Base-by-base conservation (phyloP, 1,140 invertebrate genomes). In the Cyrtorhinus lividipennis region DNA sequence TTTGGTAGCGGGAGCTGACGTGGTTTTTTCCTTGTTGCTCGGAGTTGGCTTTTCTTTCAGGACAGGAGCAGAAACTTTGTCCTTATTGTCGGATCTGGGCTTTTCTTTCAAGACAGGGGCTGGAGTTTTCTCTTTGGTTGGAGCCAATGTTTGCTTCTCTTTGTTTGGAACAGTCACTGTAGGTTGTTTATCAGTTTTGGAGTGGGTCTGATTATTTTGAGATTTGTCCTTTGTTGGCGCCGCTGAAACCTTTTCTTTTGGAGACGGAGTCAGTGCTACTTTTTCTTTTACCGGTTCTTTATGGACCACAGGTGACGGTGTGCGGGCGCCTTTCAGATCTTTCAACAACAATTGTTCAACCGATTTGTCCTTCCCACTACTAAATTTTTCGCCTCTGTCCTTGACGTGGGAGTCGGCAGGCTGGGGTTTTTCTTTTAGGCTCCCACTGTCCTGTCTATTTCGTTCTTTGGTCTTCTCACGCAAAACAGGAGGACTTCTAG, bases 1-100 rank as follows among this genome's bases (percentile, higher is more conserved):
- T 78, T 76, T 56, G 75, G 72, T 62, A 76, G 78, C 78, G 2
- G 76, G 74, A 15, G 72, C 74, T 1, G 72, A 73, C 2, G 74
- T 74, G 1, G 71, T 66, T 59, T 70, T 71, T 69, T 77, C 76
- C 57, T 78, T 77, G n/a, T n/a, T 0, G 76, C 30, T 38, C 5
- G 30, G 30, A 15, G 30, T 38, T 74, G 2, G 78, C 69, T 53
- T 53, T 10, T 53, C 48, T 10, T 20, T 10, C 8, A 13, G 48
- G 20, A 10, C 20, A 53, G 48, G 48, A 10, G 48, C 20, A 15
- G 12, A 12, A 22, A 22, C 18, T 20, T 20, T 53, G 5, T 53
- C 48, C 48, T 53, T 53, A 53, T 5, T 20, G 10, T 13, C 10
- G 48, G 48, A 38, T 53, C 8, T 12, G 48, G 48, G 18, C 18